These are phyloP conservation scores for Prosapia bicincta DNA, from an alignment of 2,888 invertebrate species.

Conservation along the genomic window DNA sequence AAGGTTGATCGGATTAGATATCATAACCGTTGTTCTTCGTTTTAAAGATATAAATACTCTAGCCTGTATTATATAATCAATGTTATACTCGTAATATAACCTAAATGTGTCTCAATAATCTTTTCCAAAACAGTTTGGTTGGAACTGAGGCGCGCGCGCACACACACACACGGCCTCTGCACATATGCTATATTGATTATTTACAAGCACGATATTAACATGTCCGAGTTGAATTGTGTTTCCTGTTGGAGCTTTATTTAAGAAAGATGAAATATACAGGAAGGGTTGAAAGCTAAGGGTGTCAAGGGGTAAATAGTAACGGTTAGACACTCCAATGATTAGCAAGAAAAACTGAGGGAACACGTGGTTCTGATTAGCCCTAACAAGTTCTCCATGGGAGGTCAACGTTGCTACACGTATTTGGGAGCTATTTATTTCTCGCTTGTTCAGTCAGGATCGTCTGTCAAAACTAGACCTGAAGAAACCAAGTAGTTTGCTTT, in stretches of 20 bases:
- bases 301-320: constrained; percentile 7
- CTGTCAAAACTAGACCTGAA: neutral
- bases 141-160: too few relatives aligned
- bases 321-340: neutral
- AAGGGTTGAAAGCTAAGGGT: constrained; percentile 8
- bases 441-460: neutral
- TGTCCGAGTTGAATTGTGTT: neutral
- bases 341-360: constrained; percentile 5
- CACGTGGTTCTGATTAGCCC: constrained; percentile 19
- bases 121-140: too few relatives aligned
- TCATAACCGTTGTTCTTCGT: too few relatives aligned
- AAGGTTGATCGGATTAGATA: too few relatives aligned
- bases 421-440: neutral
- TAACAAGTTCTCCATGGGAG: constrained; percentile 5
- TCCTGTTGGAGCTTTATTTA: neutral
- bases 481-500: too few relatives aligned
- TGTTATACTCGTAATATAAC: too few relatives aligned
- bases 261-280: neutral
- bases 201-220: neutral
- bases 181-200: neutral
- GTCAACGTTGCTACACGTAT: neutral
- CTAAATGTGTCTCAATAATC: too few relatives aligned
- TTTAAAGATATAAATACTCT: too few relatives aligned
- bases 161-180: too few relatives aligned
- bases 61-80: too few relatives aligned